These are phyloP conservation scores for Aplocera efformata DNA, from an alignment of 2,888 invertebrate species.

Conservation along the genomic window DNA sequence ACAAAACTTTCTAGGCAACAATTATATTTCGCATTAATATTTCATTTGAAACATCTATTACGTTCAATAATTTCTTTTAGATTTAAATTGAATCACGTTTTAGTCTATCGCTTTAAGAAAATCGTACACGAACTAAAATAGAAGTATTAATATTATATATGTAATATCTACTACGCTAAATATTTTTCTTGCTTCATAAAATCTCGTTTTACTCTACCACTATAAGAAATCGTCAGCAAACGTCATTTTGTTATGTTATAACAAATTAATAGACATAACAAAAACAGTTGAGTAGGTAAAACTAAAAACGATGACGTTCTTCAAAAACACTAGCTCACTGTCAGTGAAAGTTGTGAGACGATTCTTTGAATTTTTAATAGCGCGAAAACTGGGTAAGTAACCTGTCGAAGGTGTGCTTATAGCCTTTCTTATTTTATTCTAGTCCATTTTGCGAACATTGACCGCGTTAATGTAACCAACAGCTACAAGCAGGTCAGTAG, in stretches of 20 bases:
- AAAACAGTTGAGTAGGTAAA: conserved; percentile 5
- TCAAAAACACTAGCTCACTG: conserved; percentile 45
- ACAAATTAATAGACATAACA: conserved; percentile 4
- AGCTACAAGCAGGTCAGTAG: conserved; percentile 22
- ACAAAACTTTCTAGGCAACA: conserved; percentile 78
- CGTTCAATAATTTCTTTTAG: conserved; percentile 41
- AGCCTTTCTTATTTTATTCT: conserved; percentile 73
- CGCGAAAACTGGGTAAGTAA: conserved; percentile 70
- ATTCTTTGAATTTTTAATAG: conserved; percentile 75
- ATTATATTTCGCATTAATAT: conserved; percentile 78
- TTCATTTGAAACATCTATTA: conserved; percentile 65
- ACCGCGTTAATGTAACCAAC: conserved; percentile 47
- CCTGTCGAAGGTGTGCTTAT: conserved; percentile 61
- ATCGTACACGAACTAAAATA: too few relatives aligned
- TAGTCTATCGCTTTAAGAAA: conserved; percentile 4
- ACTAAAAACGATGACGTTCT: conserved; percentile 36
- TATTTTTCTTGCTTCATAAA: too few relatives aligned
- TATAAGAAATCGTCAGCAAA: too few relatives aligned
- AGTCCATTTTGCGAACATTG: conserved; percentile 64
- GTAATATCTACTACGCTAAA: too few relatives aligned
- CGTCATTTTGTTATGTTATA: conserved; percentile 1
- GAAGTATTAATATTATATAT: too few relatives aligned
- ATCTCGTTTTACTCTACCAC: conserved; percentile 20
- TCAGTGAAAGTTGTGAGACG: conserved; percentile 75
- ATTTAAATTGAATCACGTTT: conserved; percentile 21